Conservation (phyloP, 2,888 invertebrate genomes). For the Euplexia lucipara region DNA sequence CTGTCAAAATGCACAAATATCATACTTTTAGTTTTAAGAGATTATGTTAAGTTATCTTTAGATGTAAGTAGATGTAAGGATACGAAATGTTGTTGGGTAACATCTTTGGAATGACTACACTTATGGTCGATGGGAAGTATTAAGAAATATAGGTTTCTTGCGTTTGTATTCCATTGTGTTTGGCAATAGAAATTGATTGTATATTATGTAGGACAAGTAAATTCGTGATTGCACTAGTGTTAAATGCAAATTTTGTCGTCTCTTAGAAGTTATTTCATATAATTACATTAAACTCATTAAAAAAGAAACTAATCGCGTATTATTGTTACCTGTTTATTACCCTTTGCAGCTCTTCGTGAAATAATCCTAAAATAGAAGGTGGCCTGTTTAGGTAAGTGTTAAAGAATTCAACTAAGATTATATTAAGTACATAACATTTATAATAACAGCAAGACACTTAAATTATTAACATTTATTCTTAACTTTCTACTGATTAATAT, state of each 20-base stretch:
- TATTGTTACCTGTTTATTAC: background rate
- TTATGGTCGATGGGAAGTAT: background rate
- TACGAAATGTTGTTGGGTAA: background rate
- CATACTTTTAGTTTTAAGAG: slow-evolving; percentile 4
- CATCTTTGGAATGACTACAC: slow-evolving; percentile 1
- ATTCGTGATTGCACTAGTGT: slow-evolving; percentile 12
- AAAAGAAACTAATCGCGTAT: background rate
- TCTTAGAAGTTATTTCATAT: background rate
- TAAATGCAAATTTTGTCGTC: slow-evolving; percentile 1
- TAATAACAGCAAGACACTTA: too few species aligned
- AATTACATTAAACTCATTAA: slow-evolving; percentile 4
- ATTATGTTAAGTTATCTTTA: slow-evolving; percentile 11
- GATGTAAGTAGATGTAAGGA: background rate
- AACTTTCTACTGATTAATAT: too few species aligned
- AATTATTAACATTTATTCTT: too few species aligned
- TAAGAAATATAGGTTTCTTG: background rate
- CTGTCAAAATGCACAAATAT: slow-evolving; percentile 15
- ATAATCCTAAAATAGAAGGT: background rate
- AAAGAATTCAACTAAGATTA: too few species aligned
- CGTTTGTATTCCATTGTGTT: slow-evolving; percentile 19
- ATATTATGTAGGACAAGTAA: background rate
- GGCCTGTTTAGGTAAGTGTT: too few species aligned
- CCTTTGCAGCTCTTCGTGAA: background rate
- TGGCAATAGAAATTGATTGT: slow-evolving; percentile 1
- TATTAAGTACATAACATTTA: too few species aligned